Evolutionary conservation across 2,888 invertebrate genomes (phyloP).

Genomic region (Orthosia gothica): DNA sequence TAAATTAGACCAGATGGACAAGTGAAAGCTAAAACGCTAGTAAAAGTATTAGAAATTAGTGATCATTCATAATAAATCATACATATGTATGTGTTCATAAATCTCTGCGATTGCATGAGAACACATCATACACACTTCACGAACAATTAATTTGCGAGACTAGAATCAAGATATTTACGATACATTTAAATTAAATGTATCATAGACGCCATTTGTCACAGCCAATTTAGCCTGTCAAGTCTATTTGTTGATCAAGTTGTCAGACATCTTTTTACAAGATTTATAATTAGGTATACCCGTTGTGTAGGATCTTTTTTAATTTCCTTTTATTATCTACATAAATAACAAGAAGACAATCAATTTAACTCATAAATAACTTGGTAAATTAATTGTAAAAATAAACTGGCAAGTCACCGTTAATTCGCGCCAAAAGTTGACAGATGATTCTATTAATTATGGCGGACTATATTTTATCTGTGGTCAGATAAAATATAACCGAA

Average conservation of each 20-base stretch:
- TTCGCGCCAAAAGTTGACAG: slow-evolving; percentile 49
- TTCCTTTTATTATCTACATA: slow-evolving; percentile 31
- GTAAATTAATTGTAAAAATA: slow-evolving; percentile 25
- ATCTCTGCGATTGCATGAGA: slow-evolving; percentile 55
- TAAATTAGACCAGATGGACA: slow-evolving; percentile 48
- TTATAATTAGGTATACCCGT: slow-evolving; percentile 28
- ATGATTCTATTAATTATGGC: slow-evolving; percentile 34
- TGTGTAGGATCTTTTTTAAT: slow-evolving; percentile 30
- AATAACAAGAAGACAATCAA: slow-evolving; percentile 22
- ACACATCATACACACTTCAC: slow-evolving; percentile 37
- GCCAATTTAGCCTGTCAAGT: slow-evolving; percentile 46
- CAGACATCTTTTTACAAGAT: slow-evolving; percentile 32
- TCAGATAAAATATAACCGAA: slow-evolving; percentile 29
- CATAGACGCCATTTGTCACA: slow-evolving; percentile 48
- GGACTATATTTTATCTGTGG: neutral
- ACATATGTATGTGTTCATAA: slow-evolving; percentile 60
- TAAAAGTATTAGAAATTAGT: slow-evolving; percentile 65
- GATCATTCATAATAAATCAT: slow-evolving; percentile 61
- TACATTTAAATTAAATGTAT: slow-evolving; percentile 41
- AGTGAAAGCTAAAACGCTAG: slow-evolving; percentile 58
- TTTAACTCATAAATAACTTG: slow-evolving; percentile 30
- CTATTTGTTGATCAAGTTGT: slow-evolving; percentile 53
- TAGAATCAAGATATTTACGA: slow-evolving; percentile 46
- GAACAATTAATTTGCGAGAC: slow-evolving; percentile 41
- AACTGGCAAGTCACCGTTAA: slow-evolving; percentile 19